Conservation (phyloP, 2,888 invertebrate species). For the Drosophila neonasuta region DNA sequence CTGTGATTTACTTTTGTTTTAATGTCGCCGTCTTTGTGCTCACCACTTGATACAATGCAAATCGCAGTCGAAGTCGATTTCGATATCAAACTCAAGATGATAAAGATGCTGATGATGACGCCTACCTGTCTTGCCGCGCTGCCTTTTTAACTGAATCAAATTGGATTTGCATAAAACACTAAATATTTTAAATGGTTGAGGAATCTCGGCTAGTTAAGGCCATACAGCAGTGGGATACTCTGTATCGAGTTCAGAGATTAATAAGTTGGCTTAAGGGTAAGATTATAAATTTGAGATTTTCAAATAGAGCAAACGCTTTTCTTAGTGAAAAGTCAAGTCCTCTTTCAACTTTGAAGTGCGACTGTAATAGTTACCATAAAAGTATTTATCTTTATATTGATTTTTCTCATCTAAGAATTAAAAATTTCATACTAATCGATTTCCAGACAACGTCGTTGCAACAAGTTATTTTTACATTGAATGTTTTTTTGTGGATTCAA, state of each 20-base stretch:
- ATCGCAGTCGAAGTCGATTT: constrained; percentile 55
- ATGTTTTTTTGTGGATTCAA: too few relatives aligned
- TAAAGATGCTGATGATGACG: constrained; percentile 50
- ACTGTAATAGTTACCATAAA: too few relatives aligned
- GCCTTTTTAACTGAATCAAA: constrained; percentile 59
- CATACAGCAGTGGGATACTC: constrained; percentile 11
- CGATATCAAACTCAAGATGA: constrained; percentile 37
- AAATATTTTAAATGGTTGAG: constrained; percentile 24
- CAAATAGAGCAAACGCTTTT: too few relatives aligned
- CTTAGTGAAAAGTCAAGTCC: too few relatives aligned
- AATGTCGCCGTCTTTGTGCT: constrained; percentile 72
- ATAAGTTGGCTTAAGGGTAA: too few relatives aligned
- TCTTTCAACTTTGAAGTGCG: too few relatives aligned
- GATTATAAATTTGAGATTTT: too few relatives aligned
- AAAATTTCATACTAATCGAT: too few relatives aligned
- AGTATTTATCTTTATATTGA: too few relatives aligned
- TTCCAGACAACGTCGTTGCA: too few relatives aligned
- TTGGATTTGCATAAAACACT: constrained; percentile 66
- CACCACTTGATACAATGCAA: constrained; percentile 53
- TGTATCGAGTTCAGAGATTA: neutral
- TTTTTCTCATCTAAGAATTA: too few relatives aligned
- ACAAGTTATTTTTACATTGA: too few relatives aligned
- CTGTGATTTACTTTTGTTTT: constrained; percentile 81
- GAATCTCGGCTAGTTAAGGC: neutral
- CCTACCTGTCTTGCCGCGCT: constrained; percentile 61